Conservation (phyloP, 2,113 vertebrate genomes). For the Corvus hawaiiensis region DNA sequence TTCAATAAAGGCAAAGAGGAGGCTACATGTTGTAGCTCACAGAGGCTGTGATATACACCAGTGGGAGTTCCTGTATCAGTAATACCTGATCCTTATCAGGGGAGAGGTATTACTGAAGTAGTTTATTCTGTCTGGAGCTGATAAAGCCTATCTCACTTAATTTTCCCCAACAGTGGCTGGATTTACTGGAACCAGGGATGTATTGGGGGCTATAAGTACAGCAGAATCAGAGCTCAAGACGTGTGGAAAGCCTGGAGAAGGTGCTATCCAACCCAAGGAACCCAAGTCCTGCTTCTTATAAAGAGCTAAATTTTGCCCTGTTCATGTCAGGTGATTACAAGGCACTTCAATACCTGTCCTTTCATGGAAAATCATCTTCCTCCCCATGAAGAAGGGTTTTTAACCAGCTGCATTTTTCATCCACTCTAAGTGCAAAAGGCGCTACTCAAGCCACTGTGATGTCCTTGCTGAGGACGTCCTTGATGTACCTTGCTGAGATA, state of each 20-base stretch:
- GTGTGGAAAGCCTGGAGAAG: background rate
- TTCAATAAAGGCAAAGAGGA: background rate
- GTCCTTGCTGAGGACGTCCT: background rate
- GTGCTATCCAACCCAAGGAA: background rate
- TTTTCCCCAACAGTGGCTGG: background rate
- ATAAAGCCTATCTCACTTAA: background rate
- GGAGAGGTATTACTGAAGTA: background rate
- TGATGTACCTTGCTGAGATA: background rate
- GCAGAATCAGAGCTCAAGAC: background rate
- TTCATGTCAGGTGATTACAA: background rate
- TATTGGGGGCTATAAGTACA: background rate
- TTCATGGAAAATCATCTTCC: background rate
- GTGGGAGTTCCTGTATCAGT: background rate
- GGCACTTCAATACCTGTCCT: background rate
- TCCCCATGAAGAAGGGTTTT: background rate
- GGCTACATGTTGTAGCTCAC: background rate
- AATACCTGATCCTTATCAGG: background rate
- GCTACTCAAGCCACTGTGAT: accelerated
- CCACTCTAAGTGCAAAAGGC: background rate
- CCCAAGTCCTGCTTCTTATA: background rate
- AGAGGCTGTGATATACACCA: background rate
- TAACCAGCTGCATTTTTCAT: background rate
- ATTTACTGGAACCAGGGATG: background rate
- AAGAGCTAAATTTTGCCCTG: background rate
- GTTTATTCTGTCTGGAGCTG: background rate